Base-by-base conservation (phyloP, 2,797 vertebrate genomes). In the Xyrichtys novacula region DNA sequence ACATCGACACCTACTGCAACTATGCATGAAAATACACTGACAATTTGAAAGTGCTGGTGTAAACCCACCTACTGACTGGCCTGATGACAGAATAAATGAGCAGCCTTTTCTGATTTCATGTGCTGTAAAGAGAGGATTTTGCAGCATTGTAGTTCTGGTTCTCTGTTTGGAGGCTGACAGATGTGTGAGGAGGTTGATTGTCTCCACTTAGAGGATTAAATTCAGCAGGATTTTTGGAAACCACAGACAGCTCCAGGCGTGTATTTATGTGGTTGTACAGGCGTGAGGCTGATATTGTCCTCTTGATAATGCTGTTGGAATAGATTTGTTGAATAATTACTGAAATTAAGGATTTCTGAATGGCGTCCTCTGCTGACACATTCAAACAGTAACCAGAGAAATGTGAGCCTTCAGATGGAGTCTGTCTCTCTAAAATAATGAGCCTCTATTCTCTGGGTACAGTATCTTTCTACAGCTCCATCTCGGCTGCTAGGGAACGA, bases 401-500 rank as follows among this genome's bases (percentile, higher is more conserved):
- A 76, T 39, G 32, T 42, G 25, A 69, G 29, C 12, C 5, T 49
- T 56, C 6, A 69, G 39, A 43, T 8, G 8, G 6, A 62, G 29
- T 4, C 42, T 52, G 14, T 74, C 53, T 57, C 49, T 66, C 42
- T n/a, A 44, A 66, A 76, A 85, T 75, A 78, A 86, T 26, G 81
- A 83, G 79, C 54, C 72, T 57, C 43, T 53, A 40, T 66, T 69
- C 75, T 78, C 44, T 39, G 43, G 66, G 66, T 79, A 80, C 73
- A 63, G 75, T 72, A 65, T 62, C 68, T 52, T 50, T 62, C 53
- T 52, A 12, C 28, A 7, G 64, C 64, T 84, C 71, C 57, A 6
- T 71, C 64, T 82, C 79, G 78, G 85, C 86, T 88, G 86, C 89
- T 81, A 85, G 83, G 84, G 80, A 90, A 89, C 74, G 31, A 77